Conservation (phyloP, 2,797 vertebrate genomes). For the Macropodus opercularis region DNA sequence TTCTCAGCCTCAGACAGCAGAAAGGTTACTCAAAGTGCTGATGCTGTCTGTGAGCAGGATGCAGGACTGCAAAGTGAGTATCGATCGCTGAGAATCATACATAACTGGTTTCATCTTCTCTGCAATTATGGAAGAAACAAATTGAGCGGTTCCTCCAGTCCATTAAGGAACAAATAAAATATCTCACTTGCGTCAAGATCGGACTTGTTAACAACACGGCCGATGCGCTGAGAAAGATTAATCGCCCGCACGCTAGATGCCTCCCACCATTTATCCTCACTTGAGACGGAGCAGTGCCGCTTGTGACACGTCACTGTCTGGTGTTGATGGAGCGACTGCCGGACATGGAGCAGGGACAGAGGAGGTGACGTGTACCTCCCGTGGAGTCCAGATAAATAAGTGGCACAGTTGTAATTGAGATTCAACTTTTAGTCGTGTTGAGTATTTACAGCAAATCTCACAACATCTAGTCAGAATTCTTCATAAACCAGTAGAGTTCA, state of each 20-base stretch:
- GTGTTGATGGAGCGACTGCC: neutral
- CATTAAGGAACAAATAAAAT: constrained; percentile 61
- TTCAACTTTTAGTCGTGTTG: no score
- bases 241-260: constrained; percentile 7
- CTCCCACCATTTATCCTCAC: constrained; percentile 9
- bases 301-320: neutral
- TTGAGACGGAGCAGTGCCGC: neutral
- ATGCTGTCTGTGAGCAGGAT: constrained; percentile 10
- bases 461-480: no score
- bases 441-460: no score
- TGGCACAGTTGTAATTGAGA: no score
- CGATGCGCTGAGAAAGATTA: constrained; percentile 22
- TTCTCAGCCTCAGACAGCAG: neutral
- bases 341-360: neutral
- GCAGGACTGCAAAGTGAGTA: constrained; percentile 37
- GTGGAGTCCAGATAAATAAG: no score
- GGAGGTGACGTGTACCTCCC: no score
- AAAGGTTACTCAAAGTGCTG: constrained; percentile 27
- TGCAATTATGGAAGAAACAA: constrained; percentile 61
- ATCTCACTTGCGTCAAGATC: constrained; percentile 47
- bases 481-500: no score
- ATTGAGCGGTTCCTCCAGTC: constrained; percentile 54
- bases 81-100: constrained; percentile 55
- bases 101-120: constrained; percentile 54
- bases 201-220: constrained; percentile 42